phyloP scores from a whole-genome alignment of 2,797 vertebrate species.

The Agapornis canus region DNA sequence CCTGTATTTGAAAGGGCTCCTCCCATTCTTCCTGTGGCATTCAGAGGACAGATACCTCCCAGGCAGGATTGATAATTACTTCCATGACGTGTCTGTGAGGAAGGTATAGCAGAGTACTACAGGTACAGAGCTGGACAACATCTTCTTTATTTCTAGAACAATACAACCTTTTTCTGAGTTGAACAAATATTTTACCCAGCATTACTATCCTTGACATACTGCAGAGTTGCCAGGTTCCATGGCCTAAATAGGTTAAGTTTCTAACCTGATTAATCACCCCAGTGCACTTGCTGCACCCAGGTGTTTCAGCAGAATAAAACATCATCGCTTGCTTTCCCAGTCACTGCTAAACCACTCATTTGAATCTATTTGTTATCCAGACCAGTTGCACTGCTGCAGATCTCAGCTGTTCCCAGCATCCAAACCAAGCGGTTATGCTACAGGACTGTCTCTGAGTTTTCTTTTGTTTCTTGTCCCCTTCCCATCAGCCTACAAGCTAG shows the following conservation, averaged over 20 bases:
- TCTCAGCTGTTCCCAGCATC: background rate
- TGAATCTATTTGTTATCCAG: background rate
- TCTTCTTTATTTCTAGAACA: constrained; percentile 32
- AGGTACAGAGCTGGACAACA: background rate
- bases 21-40: background rate
- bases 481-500: background rate
- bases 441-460: background rate
- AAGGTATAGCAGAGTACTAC: background rate
- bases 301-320: background rate
- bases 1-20: background rate
- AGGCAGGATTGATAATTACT: background rate
- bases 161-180: constrained; percentile 31
- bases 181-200: constrained; percentile 32
- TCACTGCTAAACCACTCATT: background rate
- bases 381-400: background rate
- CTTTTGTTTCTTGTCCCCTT: background rate
- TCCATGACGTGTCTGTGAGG: background rate
- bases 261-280: constrained; percentile 15
- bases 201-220: constrained; percentile 20
- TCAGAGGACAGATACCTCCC: background rate
- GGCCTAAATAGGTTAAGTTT: constrained; percentile 11
- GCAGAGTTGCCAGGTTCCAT: background rate
- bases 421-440: background rate
- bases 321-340: background rate
- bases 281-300: background rate